Evolutionary conservation across 2,888 invertebrate genomes (phyloP), one percentile per base, ranked within the genome.

Genomic region (Cantharis rustica): DNA sequence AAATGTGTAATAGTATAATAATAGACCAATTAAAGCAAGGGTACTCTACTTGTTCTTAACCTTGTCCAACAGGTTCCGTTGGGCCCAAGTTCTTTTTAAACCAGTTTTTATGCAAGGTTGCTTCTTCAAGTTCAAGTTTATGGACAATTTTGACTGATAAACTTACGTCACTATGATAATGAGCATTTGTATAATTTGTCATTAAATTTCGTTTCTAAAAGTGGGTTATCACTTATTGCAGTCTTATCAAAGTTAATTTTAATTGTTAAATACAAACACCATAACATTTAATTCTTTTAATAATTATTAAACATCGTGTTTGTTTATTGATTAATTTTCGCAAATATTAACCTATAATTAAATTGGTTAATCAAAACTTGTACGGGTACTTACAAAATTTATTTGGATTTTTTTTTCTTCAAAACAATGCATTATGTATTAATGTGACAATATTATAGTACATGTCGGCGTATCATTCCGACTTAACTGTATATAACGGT

Each of bases 401-500:
- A 13, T 47, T n/a, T 47, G 5, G 5, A 47, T n/a, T 5, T 31
- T 31, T 31, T n/a, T 31, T n/a, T 13, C n/a, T 47, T 4, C 0
- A n/a, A n/a, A 47, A 47, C 11, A n/a, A 47, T 47, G 47, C 47
- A n/a, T 47, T 47, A 47, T 47, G n/a, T 31, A 31, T 9, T 47
- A 47, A n/a, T 20, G 16, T 23, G 73, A 69, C 73, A 26, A 73
- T 27, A 27, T 69, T 73, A 31, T 73, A 31, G 68, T 73, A 74
- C 74, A 69, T 74, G 74, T 61, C 69, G 66, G 74, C 23, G 17
- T 74, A 20, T 74, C 63, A 74, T 74, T 63, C 70, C 70, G 47
- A 69, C 74, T 69, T 74, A 74, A 74, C 74, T 74, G 74, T 74
- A 69, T 68, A 13, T 74, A 74, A 74, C 74, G 74, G 74, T 74